Conservation (phyloP, 2,113 vertebrate genomes). For the Synodontis membranacea region DNA sequence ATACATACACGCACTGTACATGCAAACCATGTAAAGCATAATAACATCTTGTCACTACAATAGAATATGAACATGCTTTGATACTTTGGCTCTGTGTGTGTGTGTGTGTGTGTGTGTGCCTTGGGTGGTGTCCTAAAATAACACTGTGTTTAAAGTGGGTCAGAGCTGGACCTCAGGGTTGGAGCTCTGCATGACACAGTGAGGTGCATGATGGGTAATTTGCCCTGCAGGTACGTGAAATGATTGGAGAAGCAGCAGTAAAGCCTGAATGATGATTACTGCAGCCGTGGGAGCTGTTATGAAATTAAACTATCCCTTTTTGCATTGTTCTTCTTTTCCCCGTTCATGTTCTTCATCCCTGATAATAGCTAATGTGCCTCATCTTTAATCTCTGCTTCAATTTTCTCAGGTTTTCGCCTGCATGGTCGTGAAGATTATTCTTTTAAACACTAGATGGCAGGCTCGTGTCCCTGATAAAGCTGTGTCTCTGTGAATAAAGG, state of each 20-base stretch:
- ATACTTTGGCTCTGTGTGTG: slow-evolving; percentile 23
- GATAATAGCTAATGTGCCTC: no score
- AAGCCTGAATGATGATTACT: neutral
- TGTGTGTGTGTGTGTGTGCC: slow-evolving; percentile 26
- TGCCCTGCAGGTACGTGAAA: slow-evolving; percentile 13
- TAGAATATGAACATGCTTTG: neutral
- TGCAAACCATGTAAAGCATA: neutral
- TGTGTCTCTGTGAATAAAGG: neutral
- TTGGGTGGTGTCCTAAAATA: neutral
- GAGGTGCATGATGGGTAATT: slow-evolving; percentile 36
- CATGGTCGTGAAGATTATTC: neutral
- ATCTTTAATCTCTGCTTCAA: neutral
- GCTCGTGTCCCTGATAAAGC: slow-evolving; percentile 49
- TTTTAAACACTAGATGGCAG: slow-evolving; percentile 59
- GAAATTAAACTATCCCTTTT: neutral
- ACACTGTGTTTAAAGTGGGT: slow-evolving; percentile 32
- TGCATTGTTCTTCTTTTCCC: neutral
- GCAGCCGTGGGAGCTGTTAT: neutral
- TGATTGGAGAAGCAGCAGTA: neutral
- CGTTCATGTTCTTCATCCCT: no score
- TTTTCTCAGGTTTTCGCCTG: neutral
- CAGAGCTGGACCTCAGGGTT: slow-evolving; percentile 31
- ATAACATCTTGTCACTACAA: neutral
- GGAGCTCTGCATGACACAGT: neutral
- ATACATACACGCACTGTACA: neutral